Percentiles rank a stretch among this genome's conserved stretches.
Conservation (phyloP, 2,797 vertebrate species). For the Pseudomugil tenellus region DNA sequence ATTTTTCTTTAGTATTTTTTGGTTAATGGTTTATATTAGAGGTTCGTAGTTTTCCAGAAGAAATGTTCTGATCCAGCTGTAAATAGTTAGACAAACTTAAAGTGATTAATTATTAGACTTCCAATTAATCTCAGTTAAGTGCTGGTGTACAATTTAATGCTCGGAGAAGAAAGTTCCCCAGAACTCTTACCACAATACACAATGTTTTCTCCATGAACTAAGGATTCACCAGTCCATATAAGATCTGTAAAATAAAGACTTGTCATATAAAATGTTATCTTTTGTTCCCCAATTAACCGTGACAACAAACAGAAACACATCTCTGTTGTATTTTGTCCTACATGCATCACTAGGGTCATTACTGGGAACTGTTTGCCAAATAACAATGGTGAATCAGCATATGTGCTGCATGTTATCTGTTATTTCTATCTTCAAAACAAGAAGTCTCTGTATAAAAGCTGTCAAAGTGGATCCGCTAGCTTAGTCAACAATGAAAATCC, state of each 20-base stretch:
- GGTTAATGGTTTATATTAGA: not conserved
- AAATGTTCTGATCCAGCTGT: not conserved
- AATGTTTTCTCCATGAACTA: conserved; percentile 1
- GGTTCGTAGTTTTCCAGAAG: not conserved
- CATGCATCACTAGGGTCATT: conserved; percentile 4
- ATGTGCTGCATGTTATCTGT: conserved; percentile 15
- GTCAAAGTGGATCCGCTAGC: conserved; percentile 32
- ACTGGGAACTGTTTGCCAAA: conserved; percentile 12
- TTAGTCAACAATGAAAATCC: conserved; percentile 28
- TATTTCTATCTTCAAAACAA: conserved; percentile 30
- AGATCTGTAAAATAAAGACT: conserved; percentile 9
- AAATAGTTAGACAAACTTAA: not conserved
- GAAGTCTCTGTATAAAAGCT: conserved; percentile 42
- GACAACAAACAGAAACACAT: not conserved
- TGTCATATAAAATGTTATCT: not conserved
- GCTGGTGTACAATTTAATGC: not conserved
- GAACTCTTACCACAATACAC: conserved; percentile 2
- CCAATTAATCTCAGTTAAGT: not conserved
- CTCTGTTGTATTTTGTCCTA: not conserved
- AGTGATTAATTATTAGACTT: not conserved
- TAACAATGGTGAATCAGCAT: conserved; percentile 31
- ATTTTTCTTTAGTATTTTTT: not conserved
- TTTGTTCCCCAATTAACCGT: not conserved
- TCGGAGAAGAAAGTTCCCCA: not conserved
- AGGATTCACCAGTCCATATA: not conserved